A percentile compares a stretch with the other conserved stretches of the same genome.
phyloP scores from a whole-genome alignment of 2,797 vertebrate species.

The Protosalanx chinensis region DNA sequence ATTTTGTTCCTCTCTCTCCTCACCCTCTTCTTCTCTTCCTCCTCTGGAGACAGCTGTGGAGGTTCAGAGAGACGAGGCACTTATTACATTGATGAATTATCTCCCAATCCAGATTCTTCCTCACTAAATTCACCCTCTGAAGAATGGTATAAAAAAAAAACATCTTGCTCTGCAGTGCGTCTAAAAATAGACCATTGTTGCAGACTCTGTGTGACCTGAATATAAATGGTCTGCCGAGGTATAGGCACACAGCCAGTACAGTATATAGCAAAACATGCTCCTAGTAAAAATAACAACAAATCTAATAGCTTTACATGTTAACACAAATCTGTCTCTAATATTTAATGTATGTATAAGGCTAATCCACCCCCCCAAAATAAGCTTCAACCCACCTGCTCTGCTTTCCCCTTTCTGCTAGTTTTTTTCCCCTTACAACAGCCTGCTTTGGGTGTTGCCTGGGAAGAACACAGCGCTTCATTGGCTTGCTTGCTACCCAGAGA shows the following conservation, averaged over 20 bases:
- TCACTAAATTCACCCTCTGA: slow-evolving; percentile 48
- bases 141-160: slow-evolving; percentile 53
- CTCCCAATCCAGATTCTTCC: slow-evolving; percentile 48
- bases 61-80: slow-evolving; percentile 46
- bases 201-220: slow-evolving; percentile 79
- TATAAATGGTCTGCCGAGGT: slow-evolving; percentile 70
- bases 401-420: slow-evolving; percentile 82
- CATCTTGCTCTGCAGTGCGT: slow-evolving; percentile 73
- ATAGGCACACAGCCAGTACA: slow-evolving; percentile 54
- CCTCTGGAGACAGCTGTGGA: slow-evolving; percentile 86
- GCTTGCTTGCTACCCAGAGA: slow-evolving; percentile 82
- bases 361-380: slow-evolving; percentile 14
- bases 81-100: slow-evolving; percentile 55
- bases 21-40: slow-evolving; percentile 91
- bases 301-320: slow-evolving; percentile 28
- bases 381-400: slow-evolving; percentile 82
- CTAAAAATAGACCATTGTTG: slow-evolving; percentile 83
- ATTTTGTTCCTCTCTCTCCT: slow-evolving; percentile 97
- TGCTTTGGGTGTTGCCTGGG: slow-evolving; percentile 74
- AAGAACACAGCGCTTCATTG: slow-evolving; percentile 74
- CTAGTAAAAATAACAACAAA: slow-evolving; percentile 30
- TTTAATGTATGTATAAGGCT: slow-evolving; percentile 32
- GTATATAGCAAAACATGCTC: slow-evolving; percentile 49
- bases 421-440: slow-evolving; percentile 79
- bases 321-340: slow-evolving; percentile 13